phyloP scores from a whole-genome alignment of 2,113 vertebrate species.

The Pogona vitticeps region DNA sequence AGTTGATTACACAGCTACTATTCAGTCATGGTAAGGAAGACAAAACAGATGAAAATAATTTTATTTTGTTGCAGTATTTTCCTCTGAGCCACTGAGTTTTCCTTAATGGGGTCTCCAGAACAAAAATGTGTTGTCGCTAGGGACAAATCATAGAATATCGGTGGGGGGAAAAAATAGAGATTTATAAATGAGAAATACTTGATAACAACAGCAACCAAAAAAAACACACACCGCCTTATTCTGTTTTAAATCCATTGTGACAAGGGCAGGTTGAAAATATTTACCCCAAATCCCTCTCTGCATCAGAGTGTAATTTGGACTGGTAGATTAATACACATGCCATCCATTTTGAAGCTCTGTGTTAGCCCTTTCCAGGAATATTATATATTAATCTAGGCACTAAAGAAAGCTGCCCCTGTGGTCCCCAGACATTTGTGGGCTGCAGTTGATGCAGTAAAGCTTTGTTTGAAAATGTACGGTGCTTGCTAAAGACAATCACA shows the following conservation, averaged over 20 bases:
- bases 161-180: slow-evolving; percentile 1
- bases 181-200: neutral
- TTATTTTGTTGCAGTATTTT: neutral
- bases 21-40: neutral
- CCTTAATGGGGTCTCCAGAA: neutral
- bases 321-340: slow-evolving; percentile 52
- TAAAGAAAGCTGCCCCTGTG: slow-evolving; percentile 46
- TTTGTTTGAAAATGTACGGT: slow-evolving; percentile 64
- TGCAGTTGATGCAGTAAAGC: slow-evolving; percentile 65
- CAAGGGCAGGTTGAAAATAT: neutral
- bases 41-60: neutral
- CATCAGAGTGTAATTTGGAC: slow-evolving; percentile 42
- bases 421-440: slow-evolving; percentile 50
- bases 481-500: slow-evolving; percentile 73
- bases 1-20: neutral
- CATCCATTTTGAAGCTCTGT: slow-evolving; percentile 56
- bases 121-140: neutral
- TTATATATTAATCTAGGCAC: slow-evolving; percentile 48
- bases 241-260: neutral
- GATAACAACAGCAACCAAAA: neutral
- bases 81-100: neutral
- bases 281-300: slow-evolving; percentile 28
- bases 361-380: slow-evolving; percentile 53
- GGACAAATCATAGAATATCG: neutral
- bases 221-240: neutral